Evolutionary conservation across 2,113 vertebrate species (phyloP), one percentile per base, ranked within the genome.

Genomic region (Entosphenus tridentatus): DNA sequence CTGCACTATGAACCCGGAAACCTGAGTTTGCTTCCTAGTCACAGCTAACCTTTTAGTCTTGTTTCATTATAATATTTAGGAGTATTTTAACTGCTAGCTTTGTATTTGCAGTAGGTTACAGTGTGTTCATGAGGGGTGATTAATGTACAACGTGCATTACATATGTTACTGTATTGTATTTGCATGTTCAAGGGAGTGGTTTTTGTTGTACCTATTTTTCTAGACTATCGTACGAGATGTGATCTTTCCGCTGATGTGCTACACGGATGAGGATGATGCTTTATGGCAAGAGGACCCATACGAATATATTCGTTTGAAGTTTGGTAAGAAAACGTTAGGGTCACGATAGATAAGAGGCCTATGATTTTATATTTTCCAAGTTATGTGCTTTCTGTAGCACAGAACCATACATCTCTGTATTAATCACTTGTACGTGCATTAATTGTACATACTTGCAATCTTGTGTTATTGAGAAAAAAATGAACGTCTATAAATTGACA

Each of bases 281-380:
- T 83, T 96, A 68, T 98, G 93, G 93, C 88, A 95, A 74, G 92
- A 98, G 78, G 93, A 98, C 75, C 90, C 93, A 2, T 98, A 98
- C 10, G 93, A 98, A 77, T 98, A 98, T 77, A 98, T 98, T 75
- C 89, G 93, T 73, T 96, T 98, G 92, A 98, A 98, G 71, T 98
- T 98, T 75, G 93, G 93, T 95, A 77, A 78, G 82, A 8, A 55
- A 12, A 14, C 1, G 7, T 11, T 17, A 16, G 11, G 39, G 39
- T 39, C 39, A 39, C 39, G 39, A 39, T 39, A 7, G 39, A 39
- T 39, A 39, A 39, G 39, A 39, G 39, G 6, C 39, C 39, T 39
- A 39, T 39, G 39, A 39, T 39, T 39, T 39, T 39, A 39, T 2
- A 39, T 39, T 39, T 1, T 5, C 39, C 39, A 39, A 39, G 39